Evolutionary conservation across 2,888 invertebrate species (phyloP).

Genomic region (Cyaniris semiargus): DNA sequence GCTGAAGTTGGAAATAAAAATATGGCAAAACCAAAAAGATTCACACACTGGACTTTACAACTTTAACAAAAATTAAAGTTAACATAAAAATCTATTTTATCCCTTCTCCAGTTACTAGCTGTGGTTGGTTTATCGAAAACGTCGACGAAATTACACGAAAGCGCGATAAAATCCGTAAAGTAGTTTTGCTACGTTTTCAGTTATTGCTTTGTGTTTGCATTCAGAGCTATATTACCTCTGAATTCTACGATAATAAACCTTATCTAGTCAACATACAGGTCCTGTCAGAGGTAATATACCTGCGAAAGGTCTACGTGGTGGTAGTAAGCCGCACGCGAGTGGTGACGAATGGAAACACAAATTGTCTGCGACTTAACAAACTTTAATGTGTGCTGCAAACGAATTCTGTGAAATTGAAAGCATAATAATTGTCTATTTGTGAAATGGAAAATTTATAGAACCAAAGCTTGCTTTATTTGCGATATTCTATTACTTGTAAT

Average conservation of each 20-base stretch:
- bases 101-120: neutral
- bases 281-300: neutral
- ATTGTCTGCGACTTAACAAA: neutral
- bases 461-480: neutral
- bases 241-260: neutral
- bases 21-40: no score
- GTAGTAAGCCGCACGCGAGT: neutral
- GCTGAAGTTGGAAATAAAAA: no score
- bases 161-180: neutral
- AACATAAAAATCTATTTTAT: neutral
- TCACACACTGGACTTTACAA: no score
- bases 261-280: neutral
- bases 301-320: neutral
- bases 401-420: neutral
- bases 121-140: neutral
- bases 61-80: no score
- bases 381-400: neutral
- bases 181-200: neutral
- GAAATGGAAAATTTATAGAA: neutral
- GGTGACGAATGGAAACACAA: constrained; percentile 14
- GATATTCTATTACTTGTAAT: neutral
- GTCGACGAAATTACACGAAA: neutral
- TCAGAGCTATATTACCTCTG: neutral
- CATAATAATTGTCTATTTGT: neutral
- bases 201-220: neutral